phyloP scores from a whole-genome alignment of 2,113 vertebrate species.

The Corvus hawaiiensis region DNA sequence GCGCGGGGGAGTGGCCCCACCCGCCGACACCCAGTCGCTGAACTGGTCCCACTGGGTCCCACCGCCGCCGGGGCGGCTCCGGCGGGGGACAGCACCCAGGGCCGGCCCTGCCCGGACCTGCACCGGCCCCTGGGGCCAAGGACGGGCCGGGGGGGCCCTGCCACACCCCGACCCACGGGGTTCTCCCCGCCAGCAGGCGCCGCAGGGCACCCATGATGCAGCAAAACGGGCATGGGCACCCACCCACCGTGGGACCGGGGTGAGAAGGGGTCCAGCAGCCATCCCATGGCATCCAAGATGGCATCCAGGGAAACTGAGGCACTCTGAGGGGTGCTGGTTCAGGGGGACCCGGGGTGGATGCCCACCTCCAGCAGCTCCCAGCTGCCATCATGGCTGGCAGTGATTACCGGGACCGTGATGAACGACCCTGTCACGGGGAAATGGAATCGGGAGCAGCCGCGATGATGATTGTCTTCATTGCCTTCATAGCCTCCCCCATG shows the following conservation, averaged over 20 bases:
- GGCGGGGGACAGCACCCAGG: conserved; percentile 36
- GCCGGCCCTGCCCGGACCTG: conserved; percentile 46
- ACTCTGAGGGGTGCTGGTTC: not conserved
- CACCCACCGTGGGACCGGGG: accelerated
- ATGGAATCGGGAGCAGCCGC: conserved; percentile 41
- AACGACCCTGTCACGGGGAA: conserved; percentile 55
- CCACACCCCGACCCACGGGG: not conserved
- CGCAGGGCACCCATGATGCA: not conserved
- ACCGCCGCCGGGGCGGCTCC: conserved; percentile 43
- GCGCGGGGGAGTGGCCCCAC: conserved; percentile 46
- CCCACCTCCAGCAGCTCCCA: not conserved
- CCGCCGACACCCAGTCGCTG: conserved; percentile 46
- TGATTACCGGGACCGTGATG: conserved; percentile 49
- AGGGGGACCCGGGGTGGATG: not conserved
- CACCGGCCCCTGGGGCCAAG: conserved; percentile 3
- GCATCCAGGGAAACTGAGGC: not conserved
- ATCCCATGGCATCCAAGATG: accelerated
- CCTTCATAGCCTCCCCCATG: not conserved
- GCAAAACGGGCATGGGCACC: not conserved
- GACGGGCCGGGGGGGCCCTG: not conserved
- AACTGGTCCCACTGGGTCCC: conserved; percentile 59
- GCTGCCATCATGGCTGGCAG: not conserved
- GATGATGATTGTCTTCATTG: not conserved
- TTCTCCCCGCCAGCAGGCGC: not conserved
- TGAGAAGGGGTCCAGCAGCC: not conserved